Percentiles rank a stretch among this genome's conserved stretches.
These are phyloP conservation scores for Hirtodrosophila cameraria DNA, from an alignment of 2,888 invertebrate species.

Conservation along the genomic window DNA sequence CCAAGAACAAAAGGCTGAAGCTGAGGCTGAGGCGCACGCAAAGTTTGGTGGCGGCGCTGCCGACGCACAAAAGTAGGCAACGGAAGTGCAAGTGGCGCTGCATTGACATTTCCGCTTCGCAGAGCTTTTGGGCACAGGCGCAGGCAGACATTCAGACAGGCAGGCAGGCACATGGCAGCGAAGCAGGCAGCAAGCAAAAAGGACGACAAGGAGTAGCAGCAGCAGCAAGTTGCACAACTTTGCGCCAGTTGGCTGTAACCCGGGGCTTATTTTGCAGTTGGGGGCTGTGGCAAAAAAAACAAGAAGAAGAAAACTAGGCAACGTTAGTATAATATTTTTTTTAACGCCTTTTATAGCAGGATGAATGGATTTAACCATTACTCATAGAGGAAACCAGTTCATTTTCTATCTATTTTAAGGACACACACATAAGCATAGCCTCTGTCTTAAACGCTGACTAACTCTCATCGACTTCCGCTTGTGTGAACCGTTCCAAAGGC, in stretches of 20 bases:
- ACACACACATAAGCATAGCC: slow-evolving; percentile 2
- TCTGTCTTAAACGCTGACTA: neutral
- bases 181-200: neutral
- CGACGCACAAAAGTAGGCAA: slow-evolving; percentile 67
- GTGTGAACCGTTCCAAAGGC: neutral
- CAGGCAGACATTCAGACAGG: slow-evolving; percentile 22
- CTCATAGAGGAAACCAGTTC: slow-evolving; percentile 21
- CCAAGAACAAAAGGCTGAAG: slow-evolving; percentile 60
- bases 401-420: slow-evolving; percentile 5
- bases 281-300: slow-evolving; percentile 3
- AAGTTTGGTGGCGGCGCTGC: slow-evolving; percentile 57
- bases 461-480: slow-evolving; percentile 12
- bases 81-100: slow-evolving; percentile 78
- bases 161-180: slow-evolving; percentile 14
- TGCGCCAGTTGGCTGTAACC: slow-evolving; percentile 55
- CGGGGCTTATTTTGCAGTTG: slow-evolving; percentile 53
- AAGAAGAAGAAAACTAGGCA: slow-evolving; percentile 3
- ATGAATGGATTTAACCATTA: slow-evolving; percentile 31
- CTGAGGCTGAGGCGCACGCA: slow-evolving; percentile 57
- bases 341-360: slow-evolving; percentile 12
- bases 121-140: slow-evolving; percentile 59
- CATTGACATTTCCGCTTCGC: slow-evolving; percentile 78
- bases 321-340: slow-evolving; percentile 37
- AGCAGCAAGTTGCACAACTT: slow-evolving; percentile 49
- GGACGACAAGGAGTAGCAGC: slow-evolving; percentile 1